Base-by-base conservation (phyloP, 2,113 vertebrate genomes). In the Chloroceryle aenea region DNA sequence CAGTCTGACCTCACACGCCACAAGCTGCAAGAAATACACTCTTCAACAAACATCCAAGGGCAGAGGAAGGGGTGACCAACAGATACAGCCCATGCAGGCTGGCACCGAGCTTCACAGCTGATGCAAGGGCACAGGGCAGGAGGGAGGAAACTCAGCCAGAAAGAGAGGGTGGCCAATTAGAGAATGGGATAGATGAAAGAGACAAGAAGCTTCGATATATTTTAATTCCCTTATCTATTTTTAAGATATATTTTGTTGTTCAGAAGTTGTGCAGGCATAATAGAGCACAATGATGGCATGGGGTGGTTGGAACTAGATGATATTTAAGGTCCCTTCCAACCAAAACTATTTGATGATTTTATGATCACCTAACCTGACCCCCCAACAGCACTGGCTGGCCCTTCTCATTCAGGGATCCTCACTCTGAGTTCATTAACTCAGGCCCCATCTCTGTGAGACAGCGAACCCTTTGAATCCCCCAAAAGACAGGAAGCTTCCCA, bases 81-180 rank as follows among this genome's bases (percentile, higher is more conserved):
- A 26, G 32, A 50, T 9, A 29, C n/a, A 62, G 16, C 16, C 26
- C 8, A 0, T 1, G 4, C 29, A 47, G 25, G 55, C n/a, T 34
- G 63, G 67, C 1, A 0, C 8, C 1, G 1, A 55, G 62, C 22
- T 47, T 21, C 6, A 3, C 14, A 36, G 47, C 22, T 72, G 30
- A 58, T 9, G 5, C 26, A 10, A 32, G 22, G 22, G 64, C 26
- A 43, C 7, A 29, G 59, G 36, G 42, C 14, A 25, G 42, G 15
- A 47, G 10, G 38, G 10, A 36, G 7, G 82, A 78, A 78, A 38
- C 36, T 19, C 75, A 67, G 47, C 14, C 26, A 48, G 50, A 82
- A 75, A 56, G 29, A 45, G 69, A n/a, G 13, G 43, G 16, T 5
- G 8, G 17, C 6, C 8, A 23, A 10, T 27, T 34, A 47, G 9